Evolutionary conservation across 64 coral and sea anemone species (phyloP).

Genomic region (Actinia equina): DNA sequence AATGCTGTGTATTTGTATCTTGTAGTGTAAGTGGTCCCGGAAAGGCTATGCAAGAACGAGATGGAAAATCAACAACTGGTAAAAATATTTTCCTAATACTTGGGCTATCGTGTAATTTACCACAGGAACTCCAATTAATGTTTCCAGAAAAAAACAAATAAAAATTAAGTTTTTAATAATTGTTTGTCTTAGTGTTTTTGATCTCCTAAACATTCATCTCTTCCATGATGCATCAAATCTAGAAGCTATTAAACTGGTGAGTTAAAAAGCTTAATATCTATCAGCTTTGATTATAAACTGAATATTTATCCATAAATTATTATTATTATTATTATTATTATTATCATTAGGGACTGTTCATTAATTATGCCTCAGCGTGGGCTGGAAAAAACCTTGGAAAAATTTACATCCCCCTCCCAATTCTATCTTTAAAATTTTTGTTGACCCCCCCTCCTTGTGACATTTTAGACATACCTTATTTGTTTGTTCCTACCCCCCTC

Average conservation of each 20-base stretch:
- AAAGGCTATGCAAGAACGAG: conserved; percentile 56
- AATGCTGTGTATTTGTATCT: neutral
- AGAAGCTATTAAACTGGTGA: conserved; percentile 73
- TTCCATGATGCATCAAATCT: conserved; percentile 92
- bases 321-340: no score
- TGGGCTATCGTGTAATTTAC: neutral
- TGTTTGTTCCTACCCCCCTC: no score
- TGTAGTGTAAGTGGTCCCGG: conserved; percentile 54
- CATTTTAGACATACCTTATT: no score
- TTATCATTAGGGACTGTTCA: no score
- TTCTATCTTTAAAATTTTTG: no score
- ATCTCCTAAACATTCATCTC: conserved; percentile 81
- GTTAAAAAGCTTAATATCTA: neutral
- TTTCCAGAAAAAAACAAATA: no score
- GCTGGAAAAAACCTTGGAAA: no score
- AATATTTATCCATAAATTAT: no score
- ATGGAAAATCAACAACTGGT: conserved; percentile 67
- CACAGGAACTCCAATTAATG: neutral
- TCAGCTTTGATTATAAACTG: no score
- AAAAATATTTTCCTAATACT: neutral
- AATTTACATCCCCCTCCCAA: no score
- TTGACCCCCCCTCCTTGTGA: no score
- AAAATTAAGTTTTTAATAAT: neutral
- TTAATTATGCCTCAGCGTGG: no score
- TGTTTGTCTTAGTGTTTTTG: conserved; percentile 67